These are phyloP conservation scores for Mimachlamys varia DNA, from an alignment of 2,888 invertebrate species.

Conservation along the genomic window DNA sequence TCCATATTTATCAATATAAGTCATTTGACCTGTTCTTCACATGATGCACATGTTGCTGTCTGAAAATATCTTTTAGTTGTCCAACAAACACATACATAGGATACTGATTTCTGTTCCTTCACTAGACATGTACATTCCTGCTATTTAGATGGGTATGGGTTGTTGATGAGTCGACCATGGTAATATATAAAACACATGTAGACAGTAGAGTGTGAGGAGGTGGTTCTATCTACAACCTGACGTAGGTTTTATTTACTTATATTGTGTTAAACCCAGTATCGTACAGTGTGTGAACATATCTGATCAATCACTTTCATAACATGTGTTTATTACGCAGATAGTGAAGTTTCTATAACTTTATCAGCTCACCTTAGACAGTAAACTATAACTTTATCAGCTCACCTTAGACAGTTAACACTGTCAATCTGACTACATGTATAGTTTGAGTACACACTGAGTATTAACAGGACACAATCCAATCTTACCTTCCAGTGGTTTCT, in stretches of 20 bases:
- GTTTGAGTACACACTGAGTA: background rate
- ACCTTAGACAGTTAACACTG: background rate
- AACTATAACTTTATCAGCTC: background rate
- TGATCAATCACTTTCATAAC: background rate
- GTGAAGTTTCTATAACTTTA: background rate
- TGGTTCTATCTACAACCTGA: background rate
- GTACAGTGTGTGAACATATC: background rate
- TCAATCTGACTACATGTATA: background rate
- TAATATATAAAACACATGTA: background rate
- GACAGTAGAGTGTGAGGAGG: background rate
- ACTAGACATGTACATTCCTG: background rate
- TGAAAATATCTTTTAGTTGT: background rate
- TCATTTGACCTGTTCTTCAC: no score
- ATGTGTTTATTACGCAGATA: background rate
- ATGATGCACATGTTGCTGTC: background rate
- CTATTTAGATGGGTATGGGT: background rate
- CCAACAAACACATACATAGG: background rate
- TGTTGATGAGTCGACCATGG: background rate
- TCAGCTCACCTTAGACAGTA: background rate
- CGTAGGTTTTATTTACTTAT: background rate
- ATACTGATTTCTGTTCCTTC: background rate
- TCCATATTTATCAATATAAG: no score
- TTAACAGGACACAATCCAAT: background rate
- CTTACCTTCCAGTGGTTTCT: constrained; percentile 6
- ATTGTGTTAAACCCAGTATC: background rate